These are phyloP conservation scores for Triplophysa siluroides DNA, from an alignment of 2,113 vertebrate genomes.

Conservation along the genomic window DNA sequence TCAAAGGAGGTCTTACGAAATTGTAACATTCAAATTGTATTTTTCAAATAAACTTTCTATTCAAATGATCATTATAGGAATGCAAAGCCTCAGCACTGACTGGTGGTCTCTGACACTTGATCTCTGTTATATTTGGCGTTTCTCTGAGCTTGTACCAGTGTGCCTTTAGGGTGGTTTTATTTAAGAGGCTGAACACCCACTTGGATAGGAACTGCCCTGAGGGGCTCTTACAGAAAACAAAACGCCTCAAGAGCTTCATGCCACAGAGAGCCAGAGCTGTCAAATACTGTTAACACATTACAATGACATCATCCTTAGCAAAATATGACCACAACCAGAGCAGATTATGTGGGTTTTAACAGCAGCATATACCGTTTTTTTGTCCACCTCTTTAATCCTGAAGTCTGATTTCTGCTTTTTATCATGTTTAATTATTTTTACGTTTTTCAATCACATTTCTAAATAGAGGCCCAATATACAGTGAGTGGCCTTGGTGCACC, in stretches of 20 bases:
- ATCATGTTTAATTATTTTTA: conserved; percentile 19
- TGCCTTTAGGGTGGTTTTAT: conserved; percentile 1
- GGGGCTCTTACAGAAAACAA: conserved; percentile 24
- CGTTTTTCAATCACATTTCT: neutral
- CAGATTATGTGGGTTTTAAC: no score
- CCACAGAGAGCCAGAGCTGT: conserved; percentile 12
- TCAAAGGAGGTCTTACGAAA: no score
- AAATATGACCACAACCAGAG: conserved; percentile 13
- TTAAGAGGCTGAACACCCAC: conserved; percentile 23
- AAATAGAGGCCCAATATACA: neutral
- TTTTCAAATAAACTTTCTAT: no score
- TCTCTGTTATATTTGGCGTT: neutral
- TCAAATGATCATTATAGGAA: no score
- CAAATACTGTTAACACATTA: conserved; percentile 20
- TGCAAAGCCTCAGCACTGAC: no score
- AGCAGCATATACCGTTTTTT: neutral
- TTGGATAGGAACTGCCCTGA: neutral
- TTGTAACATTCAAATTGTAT: no score
- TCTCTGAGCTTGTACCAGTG: neutral
- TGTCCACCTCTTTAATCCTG: neutral
- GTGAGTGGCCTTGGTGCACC: neutral
- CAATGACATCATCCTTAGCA: conserved; percentile 25
- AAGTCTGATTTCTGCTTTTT: neutral
- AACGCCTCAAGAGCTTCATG: conserved; percentile 6
- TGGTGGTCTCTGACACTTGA: neutral